Evolutionary conservation across 2,888 invertebrate species (phyloP), one percentile per base, ranked within the genome.

Genomic region (Rotaria magnacalcarata): DNA sequence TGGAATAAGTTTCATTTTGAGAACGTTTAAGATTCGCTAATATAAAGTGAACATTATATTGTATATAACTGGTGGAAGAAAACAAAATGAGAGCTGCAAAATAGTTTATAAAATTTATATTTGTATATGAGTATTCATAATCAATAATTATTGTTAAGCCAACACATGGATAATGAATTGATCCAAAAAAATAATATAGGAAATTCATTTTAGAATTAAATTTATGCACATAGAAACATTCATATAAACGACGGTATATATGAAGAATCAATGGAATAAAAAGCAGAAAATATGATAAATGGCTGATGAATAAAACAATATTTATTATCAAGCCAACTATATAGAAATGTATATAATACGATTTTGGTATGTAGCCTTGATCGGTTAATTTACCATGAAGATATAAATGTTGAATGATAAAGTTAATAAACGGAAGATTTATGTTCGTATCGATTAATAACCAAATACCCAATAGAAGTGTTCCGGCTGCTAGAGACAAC

Each of bases 191-290:
- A 80, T 80, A 80, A 80, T 80, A 14, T 21, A 47, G 0, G n/a
- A 47, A 43, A 47, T 47, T 47, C 2, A 80, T 80, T 47, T 80
- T 80, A 1, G 47, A 24, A 24, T 47, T 24, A 47, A 2, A 47
- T 80, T 80, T 43, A 80, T 80, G 6, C n/a, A 80, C 14, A 80
- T 80, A 80, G 10, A 80, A 2, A 47, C 80, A 80, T 80, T 80
- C 80, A 47, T 47, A 80, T 47, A 80, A 14, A 47, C 80, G 80
- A 80, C 47, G 47, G n/a, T 2, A n/a, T n/a, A 80, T 47, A 47
- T 80, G 80, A 47, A 80, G 8, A n/a, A 80, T 3, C n/a, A 80
- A 80, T 2, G n/a, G n/a, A 47, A 47, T 24, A n/a, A 80, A 47
- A 3, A 80, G 14, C 2, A 80, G 24, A 80, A 47, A 47, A n/a